Evolutionary conservation across 2,113 vertebrate genomes (phyloP).

Genomic region (Syngnathoides biaculeatus): DNA sequence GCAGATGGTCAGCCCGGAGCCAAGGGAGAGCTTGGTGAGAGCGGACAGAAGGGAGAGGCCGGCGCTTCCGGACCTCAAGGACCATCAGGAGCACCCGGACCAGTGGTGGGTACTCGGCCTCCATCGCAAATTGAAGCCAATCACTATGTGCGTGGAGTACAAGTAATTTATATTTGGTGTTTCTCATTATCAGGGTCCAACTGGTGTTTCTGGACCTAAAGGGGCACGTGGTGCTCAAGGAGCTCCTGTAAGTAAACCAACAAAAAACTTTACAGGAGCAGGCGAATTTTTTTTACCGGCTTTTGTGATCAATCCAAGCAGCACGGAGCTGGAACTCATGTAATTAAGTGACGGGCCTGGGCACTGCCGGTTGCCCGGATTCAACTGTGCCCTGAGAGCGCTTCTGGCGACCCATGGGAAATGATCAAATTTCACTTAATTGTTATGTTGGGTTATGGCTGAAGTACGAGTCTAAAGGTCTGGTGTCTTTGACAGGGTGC

Average conservation of each 20-base stretch:
- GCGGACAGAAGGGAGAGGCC: conserved; percentile 88
- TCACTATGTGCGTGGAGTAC: neutral
- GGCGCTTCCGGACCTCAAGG: conserved; percentile 89
- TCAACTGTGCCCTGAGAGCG: too few relatives aligned
- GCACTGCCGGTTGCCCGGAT: neutral
- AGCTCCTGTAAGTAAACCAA: conserved; percentile 80
- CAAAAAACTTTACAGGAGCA: neutral
- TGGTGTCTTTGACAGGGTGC: conserved; percentile 76
- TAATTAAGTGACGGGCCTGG: neutral
- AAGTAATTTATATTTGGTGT: neutral
- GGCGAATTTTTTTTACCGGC: neutral
- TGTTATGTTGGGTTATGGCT: neutral
- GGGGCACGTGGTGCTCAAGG: conserved; percentile 93
- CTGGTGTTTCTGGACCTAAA: conserved; percentile 88
- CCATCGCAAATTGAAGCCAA: neutral
- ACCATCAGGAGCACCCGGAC: conserved; percentile 93
- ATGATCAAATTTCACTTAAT: too few relatives aligned
- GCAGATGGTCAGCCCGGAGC: conserved; percentile 89
- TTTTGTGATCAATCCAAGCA: neutral
- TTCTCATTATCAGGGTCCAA: conserved; percentile 80
- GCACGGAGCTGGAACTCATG: neutral
- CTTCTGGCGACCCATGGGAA: too few relatives aligned
- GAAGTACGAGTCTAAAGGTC: neutral
- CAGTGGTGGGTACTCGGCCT: conserved; percentile 75
- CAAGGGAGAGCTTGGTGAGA: conserved; percentile 91